These are phyloP conservation scores for Peucedramus taeniatus DNA, from an alignment of 2,113 vertebrate species.

Conservation along the genomic window DNA sequence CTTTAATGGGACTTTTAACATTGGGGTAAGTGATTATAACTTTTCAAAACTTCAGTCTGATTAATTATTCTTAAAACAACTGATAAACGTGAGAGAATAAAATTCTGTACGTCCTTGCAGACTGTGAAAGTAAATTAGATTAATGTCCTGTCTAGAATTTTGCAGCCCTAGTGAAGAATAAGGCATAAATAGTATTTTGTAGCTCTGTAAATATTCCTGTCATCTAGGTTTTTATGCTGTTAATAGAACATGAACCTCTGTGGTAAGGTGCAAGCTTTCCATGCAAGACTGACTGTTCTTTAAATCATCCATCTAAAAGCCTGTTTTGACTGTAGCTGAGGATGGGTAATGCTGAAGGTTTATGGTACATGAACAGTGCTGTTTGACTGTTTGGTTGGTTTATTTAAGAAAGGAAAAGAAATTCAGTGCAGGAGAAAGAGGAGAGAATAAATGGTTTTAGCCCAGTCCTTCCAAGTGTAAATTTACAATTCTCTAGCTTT, in stretches of 20 bases:
- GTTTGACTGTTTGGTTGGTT: not conserved
- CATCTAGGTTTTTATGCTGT: not conserved
- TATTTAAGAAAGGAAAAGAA: not conserved
- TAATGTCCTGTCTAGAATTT: not conserved
- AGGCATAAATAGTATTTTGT: not conserved
- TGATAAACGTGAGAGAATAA: not conserved
- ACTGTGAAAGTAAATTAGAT: not conserved
- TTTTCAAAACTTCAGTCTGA: not conserved
- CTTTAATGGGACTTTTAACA: constrained; percentile 88
- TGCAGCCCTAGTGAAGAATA: not conserved
- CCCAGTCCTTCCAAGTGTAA: not conserved
- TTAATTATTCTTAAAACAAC: not conserved
- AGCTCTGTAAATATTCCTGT: not conserved
- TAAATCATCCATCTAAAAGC: not conserved
- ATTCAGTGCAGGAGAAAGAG: not conserved
- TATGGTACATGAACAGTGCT: not conserved
- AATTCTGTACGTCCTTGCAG: not conserved
- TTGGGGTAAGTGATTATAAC: constrained; percentile 84
- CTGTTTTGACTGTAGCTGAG: not conserved
- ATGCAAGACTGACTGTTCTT: not conserved
- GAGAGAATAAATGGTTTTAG: not conserved
- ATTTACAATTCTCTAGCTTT: not conserved
- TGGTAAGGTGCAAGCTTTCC: not conserved
- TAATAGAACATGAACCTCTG: not conserved
- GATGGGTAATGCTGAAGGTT: not conserved